Evolutionary conservation across 2,797 vertebrate genomes (phyloP).

Genomic region (Alosa sapidissima): DNA sequence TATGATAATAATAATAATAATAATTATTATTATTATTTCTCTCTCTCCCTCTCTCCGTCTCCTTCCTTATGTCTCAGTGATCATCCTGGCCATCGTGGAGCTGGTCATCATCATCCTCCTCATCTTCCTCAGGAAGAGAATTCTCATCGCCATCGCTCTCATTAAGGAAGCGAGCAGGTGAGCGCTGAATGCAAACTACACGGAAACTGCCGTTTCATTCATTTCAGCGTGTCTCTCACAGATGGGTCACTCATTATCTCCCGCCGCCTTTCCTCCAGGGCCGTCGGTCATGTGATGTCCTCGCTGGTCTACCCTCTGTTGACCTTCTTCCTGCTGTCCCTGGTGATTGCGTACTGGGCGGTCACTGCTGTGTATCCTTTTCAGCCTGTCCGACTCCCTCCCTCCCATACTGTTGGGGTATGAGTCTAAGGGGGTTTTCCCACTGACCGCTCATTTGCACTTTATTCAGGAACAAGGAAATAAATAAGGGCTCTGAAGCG

Average conservation of each 20-base stretch:
- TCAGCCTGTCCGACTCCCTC: not conserved
- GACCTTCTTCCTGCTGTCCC: slow-evolving; percentile 86
- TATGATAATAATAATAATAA: no score
- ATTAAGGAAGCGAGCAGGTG: slow-evolving; percentile 96
- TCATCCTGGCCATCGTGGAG: slow-evolving; percentile 89
- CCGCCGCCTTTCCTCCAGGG: slow-evolving; percentile 68
- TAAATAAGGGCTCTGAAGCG: not conserved
- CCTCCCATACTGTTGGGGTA: not conserved
- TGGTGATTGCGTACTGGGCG: slow-evolving; percentile 95
- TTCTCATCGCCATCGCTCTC: slow-evolving; percentile 90
- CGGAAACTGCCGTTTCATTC: not conserved
- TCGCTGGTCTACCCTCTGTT: slow-evolving; percentile 88
- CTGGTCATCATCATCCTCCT: slow-evolving; percentile 86
- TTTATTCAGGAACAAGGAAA: not conserved
- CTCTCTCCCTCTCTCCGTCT: slow-evolving; percentile 20
- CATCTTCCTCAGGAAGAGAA: slow-evolving; percentile 92
- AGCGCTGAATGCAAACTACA: slow-evolving; percentile 11
- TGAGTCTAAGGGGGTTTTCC: not conserved
- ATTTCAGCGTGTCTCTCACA: not conserved
- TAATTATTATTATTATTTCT: no score
- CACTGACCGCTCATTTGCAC: not conserved
- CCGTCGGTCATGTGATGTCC: slow-evolving; percentile 87
- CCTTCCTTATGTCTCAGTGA: slow-evolving; percentile 74
- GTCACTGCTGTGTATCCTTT: slow-evolving; percentile 93
- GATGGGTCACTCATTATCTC: slow-evolving; percentile 1